Base-by-base conservation (phyloP, 2,797 vertebrate genomes). In the Nyctibius grandis region DNA sequence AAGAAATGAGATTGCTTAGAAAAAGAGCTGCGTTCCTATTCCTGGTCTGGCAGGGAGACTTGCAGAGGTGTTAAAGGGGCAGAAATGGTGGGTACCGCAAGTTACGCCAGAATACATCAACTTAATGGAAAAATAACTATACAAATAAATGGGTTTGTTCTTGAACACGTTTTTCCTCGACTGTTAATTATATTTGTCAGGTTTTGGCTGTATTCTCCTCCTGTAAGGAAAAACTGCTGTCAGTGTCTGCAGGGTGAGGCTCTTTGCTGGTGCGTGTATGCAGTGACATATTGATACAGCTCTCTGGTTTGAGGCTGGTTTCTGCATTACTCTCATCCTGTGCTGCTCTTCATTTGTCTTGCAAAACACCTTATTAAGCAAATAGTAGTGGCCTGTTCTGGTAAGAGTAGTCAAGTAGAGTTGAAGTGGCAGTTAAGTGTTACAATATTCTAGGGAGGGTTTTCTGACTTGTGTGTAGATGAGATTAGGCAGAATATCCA, bases 1-100 rank as follows among this genome's bases (percentile, higher is more conserved):
- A 74, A 93, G 72, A 91, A 91, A 95, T 95, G 84, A 85, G 93
- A 85, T 88, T 77, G 22, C 45, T 91, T 77, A 61, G 94, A n/a
- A 70, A 56, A 63, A 95, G 81, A 93, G 61, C 61, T 80, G 26
- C 22, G 53, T 72, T 95, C 59, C 22, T 15, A 0, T 26, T 67
- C 67, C 48, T 54, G 29, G 22, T 21, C 47, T 67, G 48, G 31
- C 59, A 54, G 80, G 40, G 67, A 76, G 48, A 9, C 54, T 56
- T 36, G 38, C 38, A 59, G 72, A 47, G 38, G 22, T n/a, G 47
- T 36, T 59, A 33, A 50, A 57, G 48, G 64, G 44, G 11, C 48
- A 79, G 69, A 74, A 78, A 36, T 4, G 21, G 16, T 53, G 31
- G 25, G 12, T 45, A 23, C 1, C 22, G 64, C 21, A 59, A 69